phyloP scores from a whole-genome alignment of 2,113 vertebrate genomes.

The Paedocypris sp. region DNA sequence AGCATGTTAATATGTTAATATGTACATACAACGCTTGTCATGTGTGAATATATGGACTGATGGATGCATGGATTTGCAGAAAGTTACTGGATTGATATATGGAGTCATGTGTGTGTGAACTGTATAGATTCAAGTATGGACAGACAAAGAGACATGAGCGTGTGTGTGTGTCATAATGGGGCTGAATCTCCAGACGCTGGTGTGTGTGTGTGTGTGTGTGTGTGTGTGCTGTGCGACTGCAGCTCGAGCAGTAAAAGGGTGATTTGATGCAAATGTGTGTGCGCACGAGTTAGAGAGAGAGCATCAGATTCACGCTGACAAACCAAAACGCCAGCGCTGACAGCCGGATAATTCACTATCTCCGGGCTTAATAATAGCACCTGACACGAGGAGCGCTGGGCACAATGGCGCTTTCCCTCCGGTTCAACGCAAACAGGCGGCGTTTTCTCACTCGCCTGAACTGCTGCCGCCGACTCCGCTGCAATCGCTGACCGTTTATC shows the following conservation, averaged over 20 bases:
- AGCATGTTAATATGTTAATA: too few relatives aligned
- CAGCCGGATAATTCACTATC: background rate
- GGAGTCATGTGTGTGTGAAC: too few relatives aligned
- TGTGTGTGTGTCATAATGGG: too few relatives aligned
- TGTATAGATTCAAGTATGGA: too few relatives aligned
- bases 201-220: background rate
- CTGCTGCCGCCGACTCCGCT: background rate
- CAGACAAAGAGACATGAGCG: too few relatives aligned
- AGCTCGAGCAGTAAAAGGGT: background rate
- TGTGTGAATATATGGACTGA: too few relatives aligned
- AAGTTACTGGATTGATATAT: too few relatives aligned
- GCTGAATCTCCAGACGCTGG: too few relatives aligned
- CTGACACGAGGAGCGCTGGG: background rate
- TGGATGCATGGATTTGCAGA: too few relatives aligned
- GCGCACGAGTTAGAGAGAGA: background rate
- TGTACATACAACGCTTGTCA: too few relatives aligned
- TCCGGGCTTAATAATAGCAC: background rate
- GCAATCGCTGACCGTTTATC: constrained; percentile 23
- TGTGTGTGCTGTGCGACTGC: background rate
- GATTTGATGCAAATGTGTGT: background rate
- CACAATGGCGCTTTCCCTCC: background rate
- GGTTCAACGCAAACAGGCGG: constrained; percentile 3
- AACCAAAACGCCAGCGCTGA: background rate
- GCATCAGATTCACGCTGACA: background rate
- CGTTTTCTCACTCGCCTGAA: constrained; percentile 9